Percentiles rank a stretch among this genome's conserved stretches.
Evolutionary conservation across 2,797 vertebrate species (phyloP).

Genomic region (Buphagus erythrorhynchus): DNA sequence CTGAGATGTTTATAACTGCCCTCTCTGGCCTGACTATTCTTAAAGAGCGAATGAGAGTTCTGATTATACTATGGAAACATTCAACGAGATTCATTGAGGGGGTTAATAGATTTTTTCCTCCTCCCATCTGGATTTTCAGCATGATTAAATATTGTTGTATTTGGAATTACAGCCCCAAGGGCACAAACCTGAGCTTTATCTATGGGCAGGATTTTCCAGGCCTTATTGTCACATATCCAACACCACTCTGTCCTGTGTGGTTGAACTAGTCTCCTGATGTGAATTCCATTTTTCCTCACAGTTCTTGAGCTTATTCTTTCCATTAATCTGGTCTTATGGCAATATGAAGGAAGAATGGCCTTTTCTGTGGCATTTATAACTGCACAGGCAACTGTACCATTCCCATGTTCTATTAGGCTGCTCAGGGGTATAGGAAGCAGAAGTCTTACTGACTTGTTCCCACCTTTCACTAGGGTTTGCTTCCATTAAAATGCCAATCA

Average conservation of each 20-base stretch:
- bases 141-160: background rate
- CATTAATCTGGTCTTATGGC: background rate
- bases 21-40: background rate
- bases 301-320: background rate
- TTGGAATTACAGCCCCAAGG: background rate
- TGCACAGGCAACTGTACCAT: background rate
- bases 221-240: background rate
- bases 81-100: fast-evolving
- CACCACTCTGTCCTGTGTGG: background rate
- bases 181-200: background rate
- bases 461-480: background rate
- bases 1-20: background rate
- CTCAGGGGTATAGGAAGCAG: background rate
- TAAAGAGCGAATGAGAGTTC: background rate
- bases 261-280: background rate
- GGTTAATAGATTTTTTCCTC: background rate
- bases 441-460: background rate
- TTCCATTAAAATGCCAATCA: background rate
- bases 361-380: background rate
- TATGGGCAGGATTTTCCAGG: background rate
- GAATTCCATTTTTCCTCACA: background rate
- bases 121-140: background rate
- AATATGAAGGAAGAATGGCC: background rate
- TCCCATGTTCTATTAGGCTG: background rate
- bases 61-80: background rate